A percentile compares a stretch with the other conserved stretches of the same genome.
phyloP scores from a whole-genome alignment of 2,113 vertebrate species.

The Anarrhichthys ocellatus region DNA sequence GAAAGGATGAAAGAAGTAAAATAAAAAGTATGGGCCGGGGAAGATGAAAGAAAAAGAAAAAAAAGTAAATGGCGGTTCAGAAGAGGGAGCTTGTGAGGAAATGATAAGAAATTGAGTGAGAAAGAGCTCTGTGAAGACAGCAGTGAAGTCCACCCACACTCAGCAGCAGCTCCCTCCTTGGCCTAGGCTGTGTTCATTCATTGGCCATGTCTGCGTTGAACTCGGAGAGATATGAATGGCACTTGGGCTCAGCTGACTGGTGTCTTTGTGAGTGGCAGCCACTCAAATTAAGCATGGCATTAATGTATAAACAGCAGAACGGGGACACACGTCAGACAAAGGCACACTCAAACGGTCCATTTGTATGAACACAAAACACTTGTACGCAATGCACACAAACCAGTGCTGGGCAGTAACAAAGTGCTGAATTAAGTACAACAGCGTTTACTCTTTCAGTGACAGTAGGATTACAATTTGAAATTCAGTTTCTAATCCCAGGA shows the following conservation, averaged over 20 bases:
- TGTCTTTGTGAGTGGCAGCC: conserved; percentile 57
- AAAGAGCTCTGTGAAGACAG: conserved; percentile 50
- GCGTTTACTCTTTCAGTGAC: background rate
- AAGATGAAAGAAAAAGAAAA: conserved; percentile 8
- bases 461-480: background rate
- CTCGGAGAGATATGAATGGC: conserved; percentile 59
- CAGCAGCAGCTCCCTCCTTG: conserved; percentile 33
- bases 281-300: conserved; percentile 46
- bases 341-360: conserved; percentile 11
- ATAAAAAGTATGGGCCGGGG: background rate
- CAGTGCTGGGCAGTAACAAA: background rate
- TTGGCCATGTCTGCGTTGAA: conserved; percentile 20
- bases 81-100: conserved; percentile 19
- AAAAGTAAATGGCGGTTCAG: conserved; percentile 34
- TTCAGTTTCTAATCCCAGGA: background rate
- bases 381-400: background rate
- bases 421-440: background rate
- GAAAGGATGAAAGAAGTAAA: background rate
- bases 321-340: conserved; percentile 29
- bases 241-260: conserved; percentile 51
- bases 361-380: conserved; percentile 27
- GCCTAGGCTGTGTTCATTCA: conserved; percentile 63
- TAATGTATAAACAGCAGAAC: conserved; percentile 46
- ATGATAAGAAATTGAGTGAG: conserved; percentile 41
- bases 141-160: conserved; percentile 50